phyloP scores from a whole-genome alignment of 2,888 invertebrate genomes.

The Parnassius orleans region DNA sequence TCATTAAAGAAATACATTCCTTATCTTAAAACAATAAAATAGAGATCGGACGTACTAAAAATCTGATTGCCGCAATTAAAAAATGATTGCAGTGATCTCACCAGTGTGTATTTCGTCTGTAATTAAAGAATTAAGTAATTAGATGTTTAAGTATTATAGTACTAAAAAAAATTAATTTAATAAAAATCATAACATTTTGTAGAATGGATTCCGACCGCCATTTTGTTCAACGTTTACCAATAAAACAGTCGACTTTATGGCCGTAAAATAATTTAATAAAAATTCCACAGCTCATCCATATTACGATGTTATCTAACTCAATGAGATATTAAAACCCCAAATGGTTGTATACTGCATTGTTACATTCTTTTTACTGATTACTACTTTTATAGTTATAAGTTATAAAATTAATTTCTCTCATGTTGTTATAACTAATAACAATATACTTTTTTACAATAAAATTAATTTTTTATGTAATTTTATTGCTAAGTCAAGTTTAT shows the following conservation, averaged over 20 bases:
- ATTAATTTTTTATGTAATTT: too few relatives aligned
- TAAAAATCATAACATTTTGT: constrained; percentile 14
- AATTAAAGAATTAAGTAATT: constrained; percentile 15
- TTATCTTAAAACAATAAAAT: constrained; percentile 23
- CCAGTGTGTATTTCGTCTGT: background rate
- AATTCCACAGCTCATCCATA: constrained; percentile 21
- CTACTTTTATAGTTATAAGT: too few relatives aligned
- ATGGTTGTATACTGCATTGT: background rate
- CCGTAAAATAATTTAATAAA: constrained; percentile 28
- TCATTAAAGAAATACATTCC: constrained; percentile 29
- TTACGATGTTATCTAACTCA: constrained; percentile 23
- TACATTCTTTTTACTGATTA: too few relatives aligned
- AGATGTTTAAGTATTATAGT: constrained; percentile 2
- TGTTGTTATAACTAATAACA: too few relatives aligned
- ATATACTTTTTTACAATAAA: too few relatives aligned
- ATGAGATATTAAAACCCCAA: constrained; percentile 9
- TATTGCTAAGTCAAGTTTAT: too few relatives aligned
- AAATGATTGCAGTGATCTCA: background rate
- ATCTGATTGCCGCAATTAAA: constrained; percentile 7
- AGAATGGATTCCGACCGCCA: constrained; percentile 3
- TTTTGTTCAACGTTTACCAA: constrained; percentile 24
- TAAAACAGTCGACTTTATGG: constrained; percentile 26
- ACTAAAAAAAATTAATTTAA: constrained; percentile 22
- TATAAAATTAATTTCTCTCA: too few relatives aligned
- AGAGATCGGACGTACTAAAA: constrained; percentile 4